Evolutionary conservation across 2,113 vertebrate species (phyloP).

Genomic region (Anhinga rufa): DNA sequence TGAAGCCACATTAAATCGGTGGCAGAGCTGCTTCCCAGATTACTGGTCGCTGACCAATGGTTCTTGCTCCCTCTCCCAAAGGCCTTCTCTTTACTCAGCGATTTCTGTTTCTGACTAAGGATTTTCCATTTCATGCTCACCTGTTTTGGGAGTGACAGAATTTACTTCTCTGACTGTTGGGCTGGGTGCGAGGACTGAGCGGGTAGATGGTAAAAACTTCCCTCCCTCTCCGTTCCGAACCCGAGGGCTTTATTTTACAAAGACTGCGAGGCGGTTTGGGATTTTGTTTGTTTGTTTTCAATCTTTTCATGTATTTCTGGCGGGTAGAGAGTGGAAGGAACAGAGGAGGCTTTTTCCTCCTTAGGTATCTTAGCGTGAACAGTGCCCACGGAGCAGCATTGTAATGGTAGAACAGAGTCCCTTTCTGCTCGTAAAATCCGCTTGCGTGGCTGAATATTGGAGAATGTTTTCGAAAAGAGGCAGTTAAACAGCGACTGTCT

Average conservation of each 20-base stretch:
- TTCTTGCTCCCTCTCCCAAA: neutral
- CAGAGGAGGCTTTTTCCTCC: neutral
- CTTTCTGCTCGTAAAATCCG: neutral
- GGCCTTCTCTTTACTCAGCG: neutral
- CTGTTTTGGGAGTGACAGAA: neutral
- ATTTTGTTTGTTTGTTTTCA: neutral
- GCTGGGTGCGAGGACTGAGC: no score
- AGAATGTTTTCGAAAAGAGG: neutral
- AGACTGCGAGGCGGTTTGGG: neutral
- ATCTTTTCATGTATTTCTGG: neutral
- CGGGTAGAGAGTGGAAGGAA: neutral
- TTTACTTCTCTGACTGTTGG: neutral
- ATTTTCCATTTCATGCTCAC: neutral
- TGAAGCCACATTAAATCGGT: neutral
- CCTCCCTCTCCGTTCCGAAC: neutral
- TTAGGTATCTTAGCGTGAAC: neutral
- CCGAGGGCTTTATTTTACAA: neutral
- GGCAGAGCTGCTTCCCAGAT: neutral
- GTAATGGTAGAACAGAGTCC: neutral
- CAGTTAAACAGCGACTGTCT: neutral
- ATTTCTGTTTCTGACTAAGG: neutral
- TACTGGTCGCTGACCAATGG: neutral
- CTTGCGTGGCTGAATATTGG: neutral
- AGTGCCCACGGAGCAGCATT: neutral
- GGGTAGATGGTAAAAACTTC: neutral